Evolutionary conservation across 1,140 invertebrate species (phyloP), one percentile per base, ranked within the genome.

Genomic region (Sesamia nonagrioides): DNA sequence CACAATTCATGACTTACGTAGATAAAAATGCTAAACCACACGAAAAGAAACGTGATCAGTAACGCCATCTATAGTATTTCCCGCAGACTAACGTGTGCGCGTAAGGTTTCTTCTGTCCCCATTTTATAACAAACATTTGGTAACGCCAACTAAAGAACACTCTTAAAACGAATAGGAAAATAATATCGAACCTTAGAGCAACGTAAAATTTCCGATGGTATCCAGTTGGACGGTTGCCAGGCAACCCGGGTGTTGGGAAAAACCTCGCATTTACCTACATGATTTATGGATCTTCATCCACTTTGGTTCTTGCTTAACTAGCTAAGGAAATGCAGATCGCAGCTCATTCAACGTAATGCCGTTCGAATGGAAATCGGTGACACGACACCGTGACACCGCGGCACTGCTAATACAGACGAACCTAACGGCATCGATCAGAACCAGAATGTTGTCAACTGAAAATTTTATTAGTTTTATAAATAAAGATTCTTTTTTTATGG

Each of bases 281-380:
- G 63, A 78, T 78, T 78, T 78, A 78, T 78, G 52, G 33, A 66
- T 42, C 58, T 48, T 52, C 74, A 63, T 69, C 76, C 63, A 78
- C 66, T 78, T 71, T 52, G 40, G 71, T 58, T 18, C 76, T 58
- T 48, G 58, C 76, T 68, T 77, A 78, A 78, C 76, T 78, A 78
- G 76, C 66, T 58, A 45, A 78, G 63, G 76, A 78, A 78, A 78
- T 78, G 52, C 76, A 69, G 76, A 60, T 69, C 18, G 35, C 17
- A 50, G 50, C 45, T 7, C 60, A 35, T 63, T 63, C 56, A 52
- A 13, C 45, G 37, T 58, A 61, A 76, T 66, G 21, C 27, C 54
- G 74, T 74, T 74, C 54, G 52, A 74, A 60, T 74, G 72, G 72
- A 74, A 74, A 74, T 74, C 35, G 35, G 54, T 15, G 48, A 54